Percentiles rank a stretch among this genome's conserved stretches.
Evolutionary conservation across 2,113 vertebrate genomes (phyloP).

Genomic region (Edolisoma coerulescens): DNA sequence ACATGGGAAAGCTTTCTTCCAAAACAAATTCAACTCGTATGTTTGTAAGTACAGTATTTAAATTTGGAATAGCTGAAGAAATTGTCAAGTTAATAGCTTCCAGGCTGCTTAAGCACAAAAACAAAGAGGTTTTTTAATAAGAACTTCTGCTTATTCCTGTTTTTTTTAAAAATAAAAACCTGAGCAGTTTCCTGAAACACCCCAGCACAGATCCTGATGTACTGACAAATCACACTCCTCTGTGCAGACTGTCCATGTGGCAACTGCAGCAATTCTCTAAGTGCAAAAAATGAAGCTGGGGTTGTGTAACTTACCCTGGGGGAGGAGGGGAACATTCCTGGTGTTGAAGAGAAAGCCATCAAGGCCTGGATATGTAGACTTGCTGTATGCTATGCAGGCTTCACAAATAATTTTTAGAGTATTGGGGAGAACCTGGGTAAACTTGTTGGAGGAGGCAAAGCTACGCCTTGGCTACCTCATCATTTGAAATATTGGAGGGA

Average conservation of each 20-base stretch:
- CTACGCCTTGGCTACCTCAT: neutral
- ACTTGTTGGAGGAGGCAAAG: neutral
- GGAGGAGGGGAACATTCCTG: neutral
- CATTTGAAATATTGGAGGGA: neutral
- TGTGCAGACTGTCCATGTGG: neutral
- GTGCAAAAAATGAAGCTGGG: conserved; percentile 3
- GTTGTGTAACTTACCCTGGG: conserved; percentile 1
- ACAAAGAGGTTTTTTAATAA: neutral
- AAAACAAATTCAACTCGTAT: neutral
- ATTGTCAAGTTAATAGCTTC: neutral
- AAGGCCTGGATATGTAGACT: neutral
- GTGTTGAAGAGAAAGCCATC: neutral
- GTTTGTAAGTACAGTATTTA: neutral
- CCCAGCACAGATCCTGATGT: neutral
- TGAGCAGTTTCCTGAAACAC: neutral
- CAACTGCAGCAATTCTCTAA: conserved; percentile 5
- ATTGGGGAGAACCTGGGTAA: neutral
- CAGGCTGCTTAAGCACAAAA: neutral
- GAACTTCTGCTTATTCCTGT: neutral
- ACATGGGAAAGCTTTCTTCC: neutral
- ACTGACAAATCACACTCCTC: conserved; percentile 7
- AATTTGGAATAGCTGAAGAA: neutral
- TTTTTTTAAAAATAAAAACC: neutral
- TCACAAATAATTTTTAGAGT: neutral
- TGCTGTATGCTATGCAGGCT: neutral